phyloP scores from a whole-genome alignment of 2,113 vertebrate species.

The Corythornis vintsioides region DNA sequence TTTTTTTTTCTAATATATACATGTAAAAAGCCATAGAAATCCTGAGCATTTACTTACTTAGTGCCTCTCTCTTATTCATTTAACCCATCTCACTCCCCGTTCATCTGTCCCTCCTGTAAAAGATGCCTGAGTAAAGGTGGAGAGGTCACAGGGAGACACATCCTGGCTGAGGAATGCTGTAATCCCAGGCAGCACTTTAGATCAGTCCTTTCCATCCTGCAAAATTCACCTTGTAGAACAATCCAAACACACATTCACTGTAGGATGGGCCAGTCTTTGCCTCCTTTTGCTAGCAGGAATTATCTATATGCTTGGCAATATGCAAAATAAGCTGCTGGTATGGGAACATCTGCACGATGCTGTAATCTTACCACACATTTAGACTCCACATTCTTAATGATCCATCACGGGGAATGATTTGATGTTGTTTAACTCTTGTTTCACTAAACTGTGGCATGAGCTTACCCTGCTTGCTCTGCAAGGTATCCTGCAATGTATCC shows the following conservation, averaged over 20 bases:
- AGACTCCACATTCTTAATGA: slow-evolving; percentile 70
- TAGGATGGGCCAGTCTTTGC: not conserved
- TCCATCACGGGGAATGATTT: slow-evolving; percentile 70
- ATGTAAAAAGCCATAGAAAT: not conserved
- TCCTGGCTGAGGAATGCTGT: not conserved
- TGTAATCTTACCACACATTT: slow-evolving; percentile 58
- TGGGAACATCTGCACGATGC: slow-evolving; percentile 64
- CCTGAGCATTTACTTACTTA: not conserved
- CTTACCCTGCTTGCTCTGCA: slow-evolving; percentile 29
- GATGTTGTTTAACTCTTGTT: slow-evolving; percentile 69
- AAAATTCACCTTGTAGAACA: not conserved
- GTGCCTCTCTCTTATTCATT: slow-evolving; percentile 2
- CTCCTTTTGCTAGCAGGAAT: not conserved
- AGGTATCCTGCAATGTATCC: not conserved
- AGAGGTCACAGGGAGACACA: not conserved
- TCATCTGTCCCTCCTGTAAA: not conserved
- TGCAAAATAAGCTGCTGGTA: slow-evolving; percentile 36
- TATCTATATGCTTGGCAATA: slow-evolving; percentile 24
- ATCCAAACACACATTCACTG: not conserved
- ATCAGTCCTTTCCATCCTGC: not conserved
- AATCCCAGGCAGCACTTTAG: not conserved
- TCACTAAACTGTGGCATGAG: not conserved
- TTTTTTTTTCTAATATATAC: slow-evolving; percentile 1
- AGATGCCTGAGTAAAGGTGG: not conserved
- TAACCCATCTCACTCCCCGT: not conserved